phyloP scores from a whole-genome alignment of 2,113 vertebrate species.

The Periophthalmus modestus region DNA sequence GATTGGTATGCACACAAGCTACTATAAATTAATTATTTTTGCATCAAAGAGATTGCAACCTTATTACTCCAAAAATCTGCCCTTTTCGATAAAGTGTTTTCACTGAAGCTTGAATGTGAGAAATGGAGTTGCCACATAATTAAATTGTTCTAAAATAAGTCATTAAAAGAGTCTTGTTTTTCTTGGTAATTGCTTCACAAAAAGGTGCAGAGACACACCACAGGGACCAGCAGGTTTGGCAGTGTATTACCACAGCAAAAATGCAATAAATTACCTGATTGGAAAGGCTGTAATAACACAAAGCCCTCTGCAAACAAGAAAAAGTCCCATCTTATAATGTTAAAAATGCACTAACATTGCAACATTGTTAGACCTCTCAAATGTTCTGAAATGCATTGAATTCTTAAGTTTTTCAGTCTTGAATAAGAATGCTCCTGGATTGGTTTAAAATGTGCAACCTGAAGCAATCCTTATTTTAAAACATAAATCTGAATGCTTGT shows the following conservation, averaged over 20 bases:
- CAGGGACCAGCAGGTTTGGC: background rate
- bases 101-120: conserved; percentile 35
- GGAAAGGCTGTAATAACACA: background rate
- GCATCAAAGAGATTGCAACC: conserved; percentile 10
- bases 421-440: background rate
- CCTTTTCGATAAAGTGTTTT: conserved; percentile 37
- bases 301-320: background rate
- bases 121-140: conserved; percentile 40
- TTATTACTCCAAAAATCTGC: background rate
- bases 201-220: background rate
- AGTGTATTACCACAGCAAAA: background rate
- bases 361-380: too few species aligned
- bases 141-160: conserved; percentile 29
- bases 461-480: background rate
- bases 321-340: background rate
- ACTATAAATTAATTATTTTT: background rate
- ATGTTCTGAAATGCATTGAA: too few species aligned
- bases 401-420: background rate
- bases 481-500: background rate
- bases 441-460: background rate
- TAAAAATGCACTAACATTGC: too few species aligned
- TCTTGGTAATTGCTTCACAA: conserved; percentile 7
- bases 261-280: background rate
- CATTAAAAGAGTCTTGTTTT: conserved; percentile 28
- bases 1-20: background rate